A percentile compares a stretch with the other conserved stretches of the same genome.
Conservation (phyloP, 2,113 vertebrate species). For the Cephalopholis sonnerati region DNA sequence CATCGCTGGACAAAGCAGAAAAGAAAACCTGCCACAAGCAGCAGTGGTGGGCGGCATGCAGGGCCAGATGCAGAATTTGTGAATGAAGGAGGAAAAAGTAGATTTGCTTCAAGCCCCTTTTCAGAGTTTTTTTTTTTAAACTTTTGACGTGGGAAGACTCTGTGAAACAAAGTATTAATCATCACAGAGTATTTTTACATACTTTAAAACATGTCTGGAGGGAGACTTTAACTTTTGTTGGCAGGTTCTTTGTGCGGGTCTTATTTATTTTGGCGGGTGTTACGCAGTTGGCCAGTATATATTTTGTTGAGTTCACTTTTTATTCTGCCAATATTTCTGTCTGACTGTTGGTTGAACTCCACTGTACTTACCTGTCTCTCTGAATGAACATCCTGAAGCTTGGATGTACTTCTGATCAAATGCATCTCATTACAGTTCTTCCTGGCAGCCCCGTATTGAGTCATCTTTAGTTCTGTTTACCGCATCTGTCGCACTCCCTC, state of each 20-base stretch:
- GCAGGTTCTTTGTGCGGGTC: neutral
- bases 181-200: too few relatives aligned
- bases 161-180: too few relatives aligned
- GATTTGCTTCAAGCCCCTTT: too few relatives aligned
- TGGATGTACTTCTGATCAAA: conserved; percentile 64
- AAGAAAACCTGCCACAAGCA: too few relatives aligned
- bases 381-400: conserved; percentile 44
- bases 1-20: too few relatives aligned
- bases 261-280: neutral
- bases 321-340: conserved; percentile 26
- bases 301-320: conserved; percentile 34
- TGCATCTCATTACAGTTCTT: conserved; percentile 53
- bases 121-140: too few relatives aligned
- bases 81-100: too few relatives aligned
- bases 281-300: neutral
- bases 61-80: too few relatives aligned
- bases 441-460: conserved; percentile 55
- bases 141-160: too few relatives aligned
- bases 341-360: conserved; percentile 34
- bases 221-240: neutral
- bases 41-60: too few relatives aligned
- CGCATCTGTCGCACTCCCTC: conserved; percentile 51
- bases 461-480: conserved; percentile 54
- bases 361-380: conserved; percentile 43
- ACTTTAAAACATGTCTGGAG: too few relatives aligned